Evolutionary conservation across 2,797 vertebrate genomes (phyloP), one percentile per base, ranked within the genome.

Genomic region (Clamator glandarius): DNA sequence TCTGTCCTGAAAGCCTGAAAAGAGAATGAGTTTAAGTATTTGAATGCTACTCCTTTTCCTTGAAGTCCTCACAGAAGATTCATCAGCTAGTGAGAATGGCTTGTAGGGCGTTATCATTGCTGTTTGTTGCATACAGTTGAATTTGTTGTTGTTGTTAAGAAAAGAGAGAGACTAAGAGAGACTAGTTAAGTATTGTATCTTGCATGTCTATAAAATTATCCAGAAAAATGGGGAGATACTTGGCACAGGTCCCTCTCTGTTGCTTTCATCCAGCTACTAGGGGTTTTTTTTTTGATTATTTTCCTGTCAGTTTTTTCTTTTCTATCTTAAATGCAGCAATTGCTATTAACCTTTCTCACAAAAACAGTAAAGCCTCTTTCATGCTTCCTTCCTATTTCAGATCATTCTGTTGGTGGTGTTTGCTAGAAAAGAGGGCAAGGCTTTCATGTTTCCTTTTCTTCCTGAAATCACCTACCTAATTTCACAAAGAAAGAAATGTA

Each of bases 341-440:
- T 80, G 54, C 64, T 67, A 62, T 92, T 93, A 95, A 80, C 29
- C 36, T 87, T 78, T 89, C n/a, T 67, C 44, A 50, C 44, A 80
- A 87, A 90, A 90, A 31, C 52, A 85, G 29, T 87, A 72, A 93
- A 94, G 33, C 10, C 21, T 84, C 21, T 94, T 92, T 90, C n/a
- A 59, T 87, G 59, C 44, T 88, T 84, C 21, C 13, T 75, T 91
- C 35, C 20, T 3, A 6, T 86, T 93, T 89, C 63, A 73, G 55
- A 66, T 89, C 18, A 17, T 84, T 92, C 19, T 62, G 4, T 62
- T 82, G 20, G 11, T 61, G 57, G 39, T 17, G 21, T 51, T 96
- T 75, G 24, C 39, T 86, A 69, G 80, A 92, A 76, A 86, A 93
- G 51, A 58, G 31, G 33, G 31, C 48, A 86, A 95, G 23, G 19